Evolutionary conservation across 2,797 vertebrate species (phyloP).

Genomic region (Varecia variegata): DNA sequence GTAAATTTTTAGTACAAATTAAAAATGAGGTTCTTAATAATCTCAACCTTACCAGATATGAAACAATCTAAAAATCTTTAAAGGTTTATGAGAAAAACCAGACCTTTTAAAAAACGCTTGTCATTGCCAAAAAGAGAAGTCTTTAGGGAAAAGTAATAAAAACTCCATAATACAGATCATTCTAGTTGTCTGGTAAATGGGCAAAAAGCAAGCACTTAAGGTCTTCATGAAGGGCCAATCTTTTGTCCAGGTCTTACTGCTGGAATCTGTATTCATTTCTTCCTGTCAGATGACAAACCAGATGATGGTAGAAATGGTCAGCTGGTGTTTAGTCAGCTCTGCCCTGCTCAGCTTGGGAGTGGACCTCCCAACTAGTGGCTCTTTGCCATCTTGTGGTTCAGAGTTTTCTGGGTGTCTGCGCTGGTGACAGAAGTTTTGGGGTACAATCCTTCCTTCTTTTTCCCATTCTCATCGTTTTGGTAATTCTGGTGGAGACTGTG

Average conservation of each 20-base stretch:
- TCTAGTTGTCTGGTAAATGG: not conserved
- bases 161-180: not conserved
- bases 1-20: constrained; percentile 21
- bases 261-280: not conserved
- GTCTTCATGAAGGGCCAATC: not conserved
- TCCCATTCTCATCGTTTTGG: not conserved
- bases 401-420: not conserved
- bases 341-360: not conserved
- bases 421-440: not conserved
- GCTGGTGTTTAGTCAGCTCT: not conserved
- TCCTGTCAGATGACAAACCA: not conserved
- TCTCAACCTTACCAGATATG: not conserved
- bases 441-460: not conserved
- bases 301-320: not conserved
- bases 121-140: constrained; percentile 5
- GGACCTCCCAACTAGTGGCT: not conserved
- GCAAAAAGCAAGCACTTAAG: not conserved
- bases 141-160: constrained; percentile 13
- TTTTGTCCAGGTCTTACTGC: not conserved
- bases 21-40: constrained; percentile 39
- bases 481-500: not conserved
- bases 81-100: not conserved
- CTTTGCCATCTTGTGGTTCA: not conserved
- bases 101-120: not conserved
- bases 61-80: constrained; percentile 26